A percentile compares a stretch with the other conserved stretches of the same genome.
Conservation (phyloP, 2,797 vertebrate genomes). For the Tapirus indicus region DNA sequence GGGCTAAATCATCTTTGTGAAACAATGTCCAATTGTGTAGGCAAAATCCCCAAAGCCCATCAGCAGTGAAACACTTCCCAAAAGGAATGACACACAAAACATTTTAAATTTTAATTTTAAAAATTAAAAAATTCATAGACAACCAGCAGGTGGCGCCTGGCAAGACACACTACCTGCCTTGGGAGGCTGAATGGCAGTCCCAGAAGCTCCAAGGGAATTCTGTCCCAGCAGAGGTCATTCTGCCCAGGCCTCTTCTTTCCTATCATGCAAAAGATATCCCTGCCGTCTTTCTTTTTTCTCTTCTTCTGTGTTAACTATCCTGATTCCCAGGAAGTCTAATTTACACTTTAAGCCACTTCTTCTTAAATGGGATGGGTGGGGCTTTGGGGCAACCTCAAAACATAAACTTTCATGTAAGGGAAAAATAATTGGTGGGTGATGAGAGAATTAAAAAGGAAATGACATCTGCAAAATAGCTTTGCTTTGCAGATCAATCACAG, state of each 20-base stretch:
- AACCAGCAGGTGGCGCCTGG: constrained; percentile 74
- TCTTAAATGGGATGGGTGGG: background rate
- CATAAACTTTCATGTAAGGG: background rate
- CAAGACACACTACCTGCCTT: background rate
- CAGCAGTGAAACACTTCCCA: background rate
- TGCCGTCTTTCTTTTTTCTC: background rate
- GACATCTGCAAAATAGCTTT: background rate
- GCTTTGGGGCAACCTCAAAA: background rate
- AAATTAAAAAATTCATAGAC: background rate
- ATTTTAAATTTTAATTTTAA: background rate
- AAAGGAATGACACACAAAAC: background rate
- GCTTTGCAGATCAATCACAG: background rate
- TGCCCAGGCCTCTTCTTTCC: background rate
- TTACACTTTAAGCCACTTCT: constrained; percentile 18
- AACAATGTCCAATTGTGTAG: background rate
- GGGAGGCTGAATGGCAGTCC: background rate
- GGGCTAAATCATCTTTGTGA: background rate
- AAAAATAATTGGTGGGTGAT: background rate
- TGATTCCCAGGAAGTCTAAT: background rate
- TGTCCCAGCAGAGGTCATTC: background rate
- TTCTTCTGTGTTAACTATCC: background rate
- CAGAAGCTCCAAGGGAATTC: background rate
- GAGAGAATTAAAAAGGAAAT: constrained; percentile 20
- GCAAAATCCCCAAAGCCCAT: constrained; percentile 45
- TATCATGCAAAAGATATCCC: background rate